phyloP scores from a whole-genome alignment of 2,113 vertebrate genomes.

The Parus major region DNA sequence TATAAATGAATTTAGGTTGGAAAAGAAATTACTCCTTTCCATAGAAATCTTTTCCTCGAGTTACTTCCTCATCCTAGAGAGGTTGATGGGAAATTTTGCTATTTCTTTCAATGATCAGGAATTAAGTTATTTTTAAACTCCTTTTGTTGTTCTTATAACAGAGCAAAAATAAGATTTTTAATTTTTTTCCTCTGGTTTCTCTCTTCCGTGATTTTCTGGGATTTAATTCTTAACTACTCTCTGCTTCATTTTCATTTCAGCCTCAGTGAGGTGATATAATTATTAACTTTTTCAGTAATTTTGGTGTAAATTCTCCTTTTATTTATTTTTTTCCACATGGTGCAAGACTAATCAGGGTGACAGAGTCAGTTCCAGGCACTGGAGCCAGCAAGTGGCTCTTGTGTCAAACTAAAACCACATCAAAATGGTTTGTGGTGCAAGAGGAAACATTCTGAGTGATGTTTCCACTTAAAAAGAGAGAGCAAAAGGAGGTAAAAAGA shows the following conservation, averaged over 20 bases:
- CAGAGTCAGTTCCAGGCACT: not conserved
- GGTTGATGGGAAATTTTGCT: not conserved
- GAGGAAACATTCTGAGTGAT: not conserved
- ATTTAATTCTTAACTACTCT: not conserved
- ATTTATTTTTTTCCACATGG: not conserved
- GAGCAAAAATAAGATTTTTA: not conserved
- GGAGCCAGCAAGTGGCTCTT: not conserved
- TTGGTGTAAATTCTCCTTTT: conserved; percentile 41
- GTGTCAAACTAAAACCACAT: not conserved
- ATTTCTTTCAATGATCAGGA: not conserved
- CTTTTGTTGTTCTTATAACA: not conserved
- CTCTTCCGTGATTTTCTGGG: not conserved
- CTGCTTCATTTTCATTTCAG: not conserved
- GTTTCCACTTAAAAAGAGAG: not conserved
- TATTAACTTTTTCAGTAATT: conserved; percentile 67
- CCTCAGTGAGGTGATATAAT: conserved; percentile 55
- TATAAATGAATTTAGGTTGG: not conserved
- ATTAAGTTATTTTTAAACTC: not conserved
- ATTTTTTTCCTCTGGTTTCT: not conserved
- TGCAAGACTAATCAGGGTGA: conserved; percentile 18
- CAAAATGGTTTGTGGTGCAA: not conserved
- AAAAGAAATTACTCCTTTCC: not conserved
- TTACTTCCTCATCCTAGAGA: not conserved
- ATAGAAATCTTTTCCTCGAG: not conserved
- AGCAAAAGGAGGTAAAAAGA: not conserved